These are phyloP conservation scores for Apis laboriosa DNA, from an alignment of 1,140 invertebrate genomes.

Conservation along the genomic window DNA sequence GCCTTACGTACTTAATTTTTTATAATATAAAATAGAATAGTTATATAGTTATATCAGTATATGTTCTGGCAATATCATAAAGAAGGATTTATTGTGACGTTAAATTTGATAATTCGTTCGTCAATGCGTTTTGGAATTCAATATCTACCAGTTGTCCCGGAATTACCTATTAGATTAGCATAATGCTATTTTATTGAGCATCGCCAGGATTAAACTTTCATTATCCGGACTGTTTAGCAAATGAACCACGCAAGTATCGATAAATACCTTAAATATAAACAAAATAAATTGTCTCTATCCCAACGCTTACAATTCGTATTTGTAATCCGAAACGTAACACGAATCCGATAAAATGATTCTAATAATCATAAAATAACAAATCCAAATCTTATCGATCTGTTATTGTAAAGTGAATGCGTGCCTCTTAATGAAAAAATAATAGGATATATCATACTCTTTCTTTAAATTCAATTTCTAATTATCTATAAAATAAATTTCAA, in stretches of 20 bases:
- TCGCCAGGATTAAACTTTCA: slow-evolving; percentile 32
- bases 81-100: slow-evolving; percentile 17
- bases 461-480: background rate
- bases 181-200: slow-evolving; percentile 37
- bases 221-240: slow-evolving; percentile 21
- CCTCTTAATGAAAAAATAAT: background rate
- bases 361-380: background rate
- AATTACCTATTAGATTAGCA: slow-evolving; percentile 44
- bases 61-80: background rate
- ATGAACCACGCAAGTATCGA: background rate
- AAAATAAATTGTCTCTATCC: slow-evolving; percentile 6
- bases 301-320: background rate
- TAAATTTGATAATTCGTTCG: slow-evolving; percentile 22
- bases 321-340: background rate
- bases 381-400: background rate
- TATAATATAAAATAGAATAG: background rate
- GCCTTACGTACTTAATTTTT: no score
- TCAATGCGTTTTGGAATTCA: slow-evolving; percentile 17
- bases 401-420: no score
- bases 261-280: slow-evolving; percentile 18
- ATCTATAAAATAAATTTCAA: background rate
- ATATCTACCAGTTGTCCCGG: slow-evolving; percentile 8
- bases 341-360: background rate
- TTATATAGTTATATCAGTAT: background rate
- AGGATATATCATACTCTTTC: no score